Conservation (phyloP, 1,140 invertebrate species). For the Oncopeltus fasciatus region DNA sequence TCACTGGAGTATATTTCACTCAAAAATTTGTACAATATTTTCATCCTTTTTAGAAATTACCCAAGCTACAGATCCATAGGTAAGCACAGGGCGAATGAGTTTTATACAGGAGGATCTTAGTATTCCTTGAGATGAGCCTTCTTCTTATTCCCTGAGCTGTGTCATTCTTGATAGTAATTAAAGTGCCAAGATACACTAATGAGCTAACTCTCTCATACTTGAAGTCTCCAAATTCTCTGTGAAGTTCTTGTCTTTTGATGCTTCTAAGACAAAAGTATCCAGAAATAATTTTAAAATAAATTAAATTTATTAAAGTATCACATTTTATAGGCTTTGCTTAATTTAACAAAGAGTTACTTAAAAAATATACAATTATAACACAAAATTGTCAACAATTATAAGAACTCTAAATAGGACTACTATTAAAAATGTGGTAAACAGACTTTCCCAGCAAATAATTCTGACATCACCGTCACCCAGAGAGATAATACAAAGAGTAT, state of each 20-base stretch:
- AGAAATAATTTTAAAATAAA: too few relatives aligned
- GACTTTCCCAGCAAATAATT: slow-evolving; percentile 93
- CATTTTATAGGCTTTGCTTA: background rate
- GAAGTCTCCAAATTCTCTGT: background rate
- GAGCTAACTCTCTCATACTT: background rate
- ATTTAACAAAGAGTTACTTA: background rate
- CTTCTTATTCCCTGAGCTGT: background rate
- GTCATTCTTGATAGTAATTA: background rate
- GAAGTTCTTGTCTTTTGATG: background rate
- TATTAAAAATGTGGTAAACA: slow-evolving; percentile 82
- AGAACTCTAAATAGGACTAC: background rate
- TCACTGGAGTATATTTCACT: too few relatives aligned
- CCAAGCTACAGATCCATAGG: background rate
- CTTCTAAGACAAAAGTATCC: background rate
- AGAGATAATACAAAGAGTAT: slow-evolving; percentile 86
- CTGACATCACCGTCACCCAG: slow-evolving; percentile 92
- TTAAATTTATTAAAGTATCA: background rate
- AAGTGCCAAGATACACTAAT: background rate
- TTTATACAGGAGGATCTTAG: background rate
- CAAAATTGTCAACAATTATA: background rate
- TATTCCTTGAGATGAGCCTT: background rate
- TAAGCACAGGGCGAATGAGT: background rate
- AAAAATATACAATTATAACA: background rate
- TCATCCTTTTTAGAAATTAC: background rate
- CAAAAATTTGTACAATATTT: too few relatives aligned